phyloP scores from a whole-genome alignment of 2,888 invertebrate genomes.

The Andrena camellia region DNA sequence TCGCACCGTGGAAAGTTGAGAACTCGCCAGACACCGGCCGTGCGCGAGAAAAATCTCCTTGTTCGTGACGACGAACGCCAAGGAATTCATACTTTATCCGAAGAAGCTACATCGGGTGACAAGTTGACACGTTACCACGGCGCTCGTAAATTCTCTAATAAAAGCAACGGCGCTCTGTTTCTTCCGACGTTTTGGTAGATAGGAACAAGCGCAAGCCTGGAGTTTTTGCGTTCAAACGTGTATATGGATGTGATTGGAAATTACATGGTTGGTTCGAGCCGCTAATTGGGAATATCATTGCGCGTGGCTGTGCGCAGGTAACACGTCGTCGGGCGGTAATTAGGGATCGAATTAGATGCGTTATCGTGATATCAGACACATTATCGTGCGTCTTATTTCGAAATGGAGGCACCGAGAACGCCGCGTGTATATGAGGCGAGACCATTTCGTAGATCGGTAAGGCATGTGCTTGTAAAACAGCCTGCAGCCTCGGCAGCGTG shows the following conservation, averaged over 20 bases:
- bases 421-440: conserved; percentile 33
- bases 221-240: background rate
- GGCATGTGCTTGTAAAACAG: conserved; percentile 59
- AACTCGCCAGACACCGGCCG: conserved; percentile 61
- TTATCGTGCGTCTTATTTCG: conserved; percentile 42
- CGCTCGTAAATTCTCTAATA: conserved; percentile 4
- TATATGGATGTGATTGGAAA: background rate
- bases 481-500: conserved; percentile 59
- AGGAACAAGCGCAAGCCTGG: background rate
- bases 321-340: conserved; percentile 25
- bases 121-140: background rate
- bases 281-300: background rate
- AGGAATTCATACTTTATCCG: conserved; percentile 22
- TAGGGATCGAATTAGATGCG: conserved; percentile 42
- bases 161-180: background rate
- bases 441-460: conserved; percentile 68
- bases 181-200: background rate
- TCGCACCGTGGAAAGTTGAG: conserved; percentile 68
- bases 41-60: conserved; percentile 27
- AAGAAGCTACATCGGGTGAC: background rate
- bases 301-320: background rate
- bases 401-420: conserved; percentile 18
- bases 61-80: conserved; percentile 18
- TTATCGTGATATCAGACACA: conserved; percentile 12
- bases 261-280: background rate